These are phyloP conservation scores for Hormiphora californensis DNA, from an alignment of 37 sponge, comb jelly and placozoan species.

Conservation along the genomic window DNA sequence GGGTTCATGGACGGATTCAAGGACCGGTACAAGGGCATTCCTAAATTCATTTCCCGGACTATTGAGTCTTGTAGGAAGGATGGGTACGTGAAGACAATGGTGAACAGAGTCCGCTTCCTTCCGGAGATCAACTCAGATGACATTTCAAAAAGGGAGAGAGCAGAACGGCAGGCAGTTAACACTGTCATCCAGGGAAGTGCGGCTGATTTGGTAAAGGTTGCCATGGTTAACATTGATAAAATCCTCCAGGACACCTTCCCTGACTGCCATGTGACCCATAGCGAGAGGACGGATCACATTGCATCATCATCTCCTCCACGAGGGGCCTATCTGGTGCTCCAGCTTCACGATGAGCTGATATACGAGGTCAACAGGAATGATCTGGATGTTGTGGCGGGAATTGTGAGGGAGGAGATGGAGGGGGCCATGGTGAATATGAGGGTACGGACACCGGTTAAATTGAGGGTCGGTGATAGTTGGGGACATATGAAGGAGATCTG, in stretches of 20 bases:
- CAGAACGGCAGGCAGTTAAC: slow-evolving; percentile 91
- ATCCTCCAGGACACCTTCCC: neutral
- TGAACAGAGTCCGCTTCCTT: slow-evolving; percentile 73
- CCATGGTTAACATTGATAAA: slow-evolving; percentile 75
- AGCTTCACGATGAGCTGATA: slow-evolving; percentile 89
- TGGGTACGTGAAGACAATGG: slow-evolving; percentile 72
- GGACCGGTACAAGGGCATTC: slow-evolving; percentile 67
- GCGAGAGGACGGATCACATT: neutral
- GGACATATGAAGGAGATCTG: slow-evolving; percentile 63
- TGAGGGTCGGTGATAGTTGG: slow-evolving; percentile 73
- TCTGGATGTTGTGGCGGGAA: slow-evolving; percentile 59
- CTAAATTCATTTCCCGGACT: slow-evolving; percentile 63
- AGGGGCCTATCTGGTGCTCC: slow-evolving; percentile 69
- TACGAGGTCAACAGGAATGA: slow-evolving; percentile 68
- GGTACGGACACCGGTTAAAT: slow-evolving; percentile 75
- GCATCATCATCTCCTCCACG: neutral
- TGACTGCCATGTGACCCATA: neutral
- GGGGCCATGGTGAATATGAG: slow-evolving; percentile 62
- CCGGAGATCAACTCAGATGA: slow-evolving; percentile 67
- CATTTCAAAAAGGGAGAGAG: slow-evolving; percentile 62
- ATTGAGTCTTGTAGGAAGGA: slow-evolving; percentile 63
- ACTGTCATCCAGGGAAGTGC: slow-evolving; percentile 91
- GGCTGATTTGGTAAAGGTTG: slow-evolving; percentile 91
- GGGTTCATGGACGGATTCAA: slow-evolving; percentile 84
- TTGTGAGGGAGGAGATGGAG: slow-evolving; percentile 79